Base-by-base conservation (phyloP, 1,140 invertebrate genomes). In the Solenopsis fugax region DNA sequence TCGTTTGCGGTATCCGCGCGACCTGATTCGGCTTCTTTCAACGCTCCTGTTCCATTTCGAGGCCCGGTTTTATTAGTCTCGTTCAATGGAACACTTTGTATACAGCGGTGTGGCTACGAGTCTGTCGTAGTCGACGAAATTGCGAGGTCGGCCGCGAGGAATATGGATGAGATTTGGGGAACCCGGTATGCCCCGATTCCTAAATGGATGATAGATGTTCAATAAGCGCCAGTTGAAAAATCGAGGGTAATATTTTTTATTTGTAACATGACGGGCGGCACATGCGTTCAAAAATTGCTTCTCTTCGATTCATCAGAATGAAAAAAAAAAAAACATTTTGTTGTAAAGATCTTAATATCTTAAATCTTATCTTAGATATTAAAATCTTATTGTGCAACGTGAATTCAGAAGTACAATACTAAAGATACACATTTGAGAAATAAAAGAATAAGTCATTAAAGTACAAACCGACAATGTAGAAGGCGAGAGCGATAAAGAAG, bases 1-100 rank as follows among this genome's bases (percentile, higher is more conserved):
- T 85, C 73, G 34, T 56, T 65, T 21, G 29, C 50, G 58, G 69
- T 41, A 69, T 41, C 65, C 4, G 18, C 85, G 78, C 85, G 78
- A 87, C 56, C 54, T 60, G 77, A 87, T 87, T 67, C 21, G 50
- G 21, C 50, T 65, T 73, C 67, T 82, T 84, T 73, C 78, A 60
- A 82, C 78, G 6, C 12, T 9, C 48, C 16, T 50, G 77, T 58
- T 84, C 78, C 78, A 75, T 56, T 84, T 65, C 50, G 34, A 73
- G 37, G 41, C 69, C 16, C 24, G 69, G 69, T 75, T 87, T 75
- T 84, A 73, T 87, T 85, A 75, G 78, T 18, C 69, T 34, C 10
- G 24, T 78, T 85, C 82, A 78, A 78, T 78, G 48, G 58, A 76
- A 67, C 60, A 56, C 58, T 85, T 85, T 78, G 82, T 85, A 78